Evolutionary conservation across 2,113 vertebrate genomes (phyloP).

Genomic region (Nycticebus coucang): DNA sequence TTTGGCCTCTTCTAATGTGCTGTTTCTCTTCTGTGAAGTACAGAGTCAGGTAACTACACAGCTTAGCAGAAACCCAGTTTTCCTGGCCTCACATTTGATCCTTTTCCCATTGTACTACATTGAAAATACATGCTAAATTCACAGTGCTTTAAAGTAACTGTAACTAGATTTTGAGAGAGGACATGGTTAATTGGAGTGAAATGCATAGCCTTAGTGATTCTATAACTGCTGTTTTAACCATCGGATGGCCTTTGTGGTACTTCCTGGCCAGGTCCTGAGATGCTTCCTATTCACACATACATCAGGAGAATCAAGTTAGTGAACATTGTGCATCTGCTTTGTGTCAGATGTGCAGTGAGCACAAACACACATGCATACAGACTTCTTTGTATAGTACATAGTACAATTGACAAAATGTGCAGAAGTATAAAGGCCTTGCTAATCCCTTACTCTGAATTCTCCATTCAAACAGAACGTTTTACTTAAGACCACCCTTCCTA

Average conservation of each 20-base stretch:
- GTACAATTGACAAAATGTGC: background rate
- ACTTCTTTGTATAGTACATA: background rate
- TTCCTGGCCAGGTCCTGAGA: background rate
- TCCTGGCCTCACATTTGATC: background rate
- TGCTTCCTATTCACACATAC: background rate
- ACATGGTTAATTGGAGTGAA: background rate
- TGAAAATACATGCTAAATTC: background rate
- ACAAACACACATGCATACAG: background rate
- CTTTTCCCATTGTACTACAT: background rate
- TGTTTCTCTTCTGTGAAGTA: background rate
- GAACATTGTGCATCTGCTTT: background rate
- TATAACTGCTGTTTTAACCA: background rate
- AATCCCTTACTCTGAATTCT: background rate
- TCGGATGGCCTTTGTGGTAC: background rate
- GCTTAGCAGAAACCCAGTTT: background rate
- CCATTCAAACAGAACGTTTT: background rate
- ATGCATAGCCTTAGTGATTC: background rate
- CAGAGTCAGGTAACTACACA: background rate
- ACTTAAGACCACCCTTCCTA: background rate
- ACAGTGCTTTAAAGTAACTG: background rate
- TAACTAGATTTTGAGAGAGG: background rate
- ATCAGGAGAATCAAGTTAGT: background rate
- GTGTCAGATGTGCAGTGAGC: background rate
- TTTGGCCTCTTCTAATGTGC: background rate
- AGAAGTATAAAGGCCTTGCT: background rate